Evolutionary conservation across 1,140 invertebrate genomes (phyloP), one percentile per base, ranked within the genome.

Genomic region (Drosophila dunni): DNA sequence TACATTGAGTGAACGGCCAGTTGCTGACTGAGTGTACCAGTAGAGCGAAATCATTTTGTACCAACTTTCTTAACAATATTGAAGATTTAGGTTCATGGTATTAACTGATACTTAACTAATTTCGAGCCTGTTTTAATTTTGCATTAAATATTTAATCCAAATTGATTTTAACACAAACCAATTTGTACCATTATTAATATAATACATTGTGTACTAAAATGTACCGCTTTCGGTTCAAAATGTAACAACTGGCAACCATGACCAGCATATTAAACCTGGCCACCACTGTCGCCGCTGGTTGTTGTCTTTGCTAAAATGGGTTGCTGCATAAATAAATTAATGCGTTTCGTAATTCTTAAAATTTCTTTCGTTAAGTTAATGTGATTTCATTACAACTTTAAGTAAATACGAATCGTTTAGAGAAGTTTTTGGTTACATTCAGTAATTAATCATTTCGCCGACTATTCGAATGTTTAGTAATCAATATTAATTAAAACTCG

Each of bases 281-380:
- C 79, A 62, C 64, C 56, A 81, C 42, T 79, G 77, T 79, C 53
- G 34, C 17, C 44, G 4, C 20, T 3, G 81, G 81, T 84, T 84
- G 20, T 29, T 85, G 81, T 84, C 73, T 67, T 64, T 33, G 77
- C 81, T 84, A 8, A 64, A 57, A 46, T 54, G 20, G 80, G 80
- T 85, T 85, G 48, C 57, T 67, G 73, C 45, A 54, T 42, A 84
- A 84, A 77, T 84, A 80, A 69, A 60, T 77, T 82, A 82, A 82
- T 84, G 60, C 50, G 79, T 48, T 54, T 44, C 46, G 58, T 66
- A 45, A 38, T 54, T 54, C 51, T 13, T 56, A 24, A 24, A 42
- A 34, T n/a, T 17, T 40, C 17, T 13, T 8, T 53, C n/a, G 50
- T 53, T 3, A 13, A 36, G 50, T 53, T 29, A 50, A 29, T 24